A percentile compares a stretch with the other conserved stretches of the same genome.
phyloP scores from a whole-genome alignment of 2,888 invertebrate genomes.

The Bellardia bayeri region DNA sequence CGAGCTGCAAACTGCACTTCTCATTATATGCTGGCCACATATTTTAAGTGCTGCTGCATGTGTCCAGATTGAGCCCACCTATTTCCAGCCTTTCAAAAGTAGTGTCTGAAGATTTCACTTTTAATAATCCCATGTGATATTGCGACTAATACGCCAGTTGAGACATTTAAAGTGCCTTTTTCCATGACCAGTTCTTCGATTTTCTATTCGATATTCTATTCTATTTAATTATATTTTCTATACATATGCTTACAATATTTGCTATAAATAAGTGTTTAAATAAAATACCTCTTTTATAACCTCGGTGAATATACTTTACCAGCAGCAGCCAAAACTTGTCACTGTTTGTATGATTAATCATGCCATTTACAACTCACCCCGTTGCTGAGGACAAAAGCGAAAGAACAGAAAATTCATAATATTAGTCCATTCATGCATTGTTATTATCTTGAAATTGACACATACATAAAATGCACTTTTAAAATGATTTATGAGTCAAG shows the following conservation, averaged over 20 bases:
- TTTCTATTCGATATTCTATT: no score
- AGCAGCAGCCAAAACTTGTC: neutral
- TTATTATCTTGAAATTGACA: constrained; percentile 49
- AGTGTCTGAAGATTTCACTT: no score
- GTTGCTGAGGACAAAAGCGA: neutral
- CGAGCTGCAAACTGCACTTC: no score
- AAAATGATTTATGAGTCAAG: constrained; percentile 51
- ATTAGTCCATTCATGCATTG: constrained; percentile 17
- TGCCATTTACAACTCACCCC: neutral
- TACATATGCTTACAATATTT: no score
- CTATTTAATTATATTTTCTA: neutral
- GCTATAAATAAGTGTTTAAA: neutral
- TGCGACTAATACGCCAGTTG: no score
- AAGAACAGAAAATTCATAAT: neutral
- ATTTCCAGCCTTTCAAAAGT: no score
- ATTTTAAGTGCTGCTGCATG: no score
- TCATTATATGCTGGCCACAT: no score
- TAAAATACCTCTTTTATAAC: neutral
- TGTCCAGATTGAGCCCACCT: no score
- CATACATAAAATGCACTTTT: constrained; percentile 25
- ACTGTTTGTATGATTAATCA: constrained; percentile 22
- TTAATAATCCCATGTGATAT: no score
- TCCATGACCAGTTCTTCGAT: no score
- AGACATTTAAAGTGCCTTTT: no score
- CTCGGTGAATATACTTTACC: neutral